Percentiles rank a stretch among this genome's conserved stretches.
Conservation (phyloP, 1,140 invertebrate species). For the Mycetomoellerius zeteki region DNA sequence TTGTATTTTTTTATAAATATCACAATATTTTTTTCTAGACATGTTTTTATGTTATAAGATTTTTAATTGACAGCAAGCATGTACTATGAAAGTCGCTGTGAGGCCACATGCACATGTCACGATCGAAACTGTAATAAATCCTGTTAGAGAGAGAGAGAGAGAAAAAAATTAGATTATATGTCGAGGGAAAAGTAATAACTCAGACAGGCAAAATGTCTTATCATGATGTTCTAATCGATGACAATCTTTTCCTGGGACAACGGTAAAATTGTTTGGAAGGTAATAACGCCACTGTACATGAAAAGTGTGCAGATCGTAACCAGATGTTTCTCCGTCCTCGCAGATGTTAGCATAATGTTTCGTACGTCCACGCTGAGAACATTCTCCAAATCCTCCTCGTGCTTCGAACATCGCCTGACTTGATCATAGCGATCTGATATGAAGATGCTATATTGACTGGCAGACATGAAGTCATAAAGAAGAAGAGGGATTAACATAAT, state of each 20-base stretch:
- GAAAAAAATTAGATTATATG: neutral
- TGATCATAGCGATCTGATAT: conserved; percentile 30
- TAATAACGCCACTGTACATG: conserved; percentile 77
- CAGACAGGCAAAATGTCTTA: conserved; percentile 67
- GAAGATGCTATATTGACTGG: conserved; percentile 23
- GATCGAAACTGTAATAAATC: conserved; percentile 22
- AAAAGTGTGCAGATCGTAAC: conserved; percentile 57
- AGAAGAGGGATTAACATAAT: neutral
- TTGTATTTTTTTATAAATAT: no score
- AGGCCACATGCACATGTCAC: conserved; percentile 21
- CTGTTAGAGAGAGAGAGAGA: no score
- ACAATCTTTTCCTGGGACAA: conserved; percentile 38
- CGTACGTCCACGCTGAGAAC: conserved; percentile 1
- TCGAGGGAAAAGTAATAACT: conserved; percentile 65
- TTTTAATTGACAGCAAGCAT: conserved; percentile 37
- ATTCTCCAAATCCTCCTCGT: conserved; percentile 43
- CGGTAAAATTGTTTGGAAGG: conserved; percentile 75
- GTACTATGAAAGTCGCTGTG: conserved; percentile 15
- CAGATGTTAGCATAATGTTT: conserved; percentile 30
- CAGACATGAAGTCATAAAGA: neutral
- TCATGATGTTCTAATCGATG: conserved; percentile 55
- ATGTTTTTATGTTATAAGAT: no score
- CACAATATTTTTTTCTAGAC: no score
- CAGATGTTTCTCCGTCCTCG: conserved; percentile 14
- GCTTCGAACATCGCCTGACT: conserved; percentile 24